phyloP scores from a whole-genome alignment of 2,113 vertebrate species.

The Nyctereutes procyonoides region DNA sequence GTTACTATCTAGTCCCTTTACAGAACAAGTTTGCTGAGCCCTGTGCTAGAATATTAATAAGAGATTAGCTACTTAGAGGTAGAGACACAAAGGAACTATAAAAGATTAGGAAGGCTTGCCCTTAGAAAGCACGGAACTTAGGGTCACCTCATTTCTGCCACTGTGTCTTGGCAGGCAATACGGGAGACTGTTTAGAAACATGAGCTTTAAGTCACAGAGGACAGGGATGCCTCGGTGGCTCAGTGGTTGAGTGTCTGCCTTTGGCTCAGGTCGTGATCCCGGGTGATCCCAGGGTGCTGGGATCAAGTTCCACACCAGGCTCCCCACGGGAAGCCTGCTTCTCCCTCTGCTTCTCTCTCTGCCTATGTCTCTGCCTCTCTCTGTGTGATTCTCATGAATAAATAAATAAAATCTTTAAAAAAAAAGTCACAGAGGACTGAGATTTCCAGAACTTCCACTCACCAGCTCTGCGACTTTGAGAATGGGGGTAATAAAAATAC shows the following conservation, averaged over 20 bases:
- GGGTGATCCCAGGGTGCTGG: too few relatives aligned
- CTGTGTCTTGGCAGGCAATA: not conserved
- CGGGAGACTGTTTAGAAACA: not conserved
- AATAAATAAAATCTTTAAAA: too few relatives aligned
- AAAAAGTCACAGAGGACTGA: not conserved
- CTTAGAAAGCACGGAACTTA: not conserved
- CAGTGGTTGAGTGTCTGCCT: too few relatives aligned
- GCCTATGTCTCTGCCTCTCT: too few relatives aligned
- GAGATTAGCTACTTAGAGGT: constrained; percentile 23
- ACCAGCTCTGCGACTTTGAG: not conserved
- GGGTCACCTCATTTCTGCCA: not conserved
- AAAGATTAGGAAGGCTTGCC: constrained; percentile 26
- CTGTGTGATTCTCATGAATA: too few relatives aligned
- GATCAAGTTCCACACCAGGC: too few relatives aligned
- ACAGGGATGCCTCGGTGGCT: not conserved
- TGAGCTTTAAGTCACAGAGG: not conserved
- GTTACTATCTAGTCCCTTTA: constrained; percentile 14
- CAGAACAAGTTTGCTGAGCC: constrained; percentile 24
- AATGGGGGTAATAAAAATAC: not conserved
- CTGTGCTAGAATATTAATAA: constrained; percentile 32
- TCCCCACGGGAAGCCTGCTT: too few relatives aligned
- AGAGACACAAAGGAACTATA: not conserved
- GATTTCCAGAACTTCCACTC: not conserved
- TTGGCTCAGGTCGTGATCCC: too few relatives aligned
- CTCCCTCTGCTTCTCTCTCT: too few relatives aligned